These are phyloP conservation scores for Drosophila lacicola DNA, from an alignment of 2,888 invertebrate species.

Conservation along the genomic window DNA sequence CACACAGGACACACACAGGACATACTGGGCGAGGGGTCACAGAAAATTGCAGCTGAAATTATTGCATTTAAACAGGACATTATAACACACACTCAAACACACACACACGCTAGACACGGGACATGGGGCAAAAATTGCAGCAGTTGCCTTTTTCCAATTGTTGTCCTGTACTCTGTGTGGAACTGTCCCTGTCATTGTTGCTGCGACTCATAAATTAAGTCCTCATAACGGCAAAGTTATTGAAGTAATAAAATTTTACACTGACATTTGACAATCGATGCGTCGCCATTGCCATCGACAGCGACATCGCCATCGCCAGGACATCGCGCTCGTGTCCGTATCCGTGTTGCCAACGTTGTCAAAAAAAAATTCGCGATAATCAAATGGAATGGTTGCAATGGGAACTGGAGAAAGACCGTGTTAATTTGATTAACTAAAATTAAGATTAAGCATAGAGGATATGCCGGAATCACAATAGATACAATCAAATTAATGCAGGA, in stretches of 20 bases:
- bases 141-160: constrained; percentile 71
- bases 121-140: constrained; percentile 69
- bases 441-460: not conserved
- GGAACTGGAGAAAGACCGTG: not conserved
- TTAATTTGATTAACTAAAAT: constrained; percentile 22
- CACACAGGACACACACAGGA: constrained; percentile 53
- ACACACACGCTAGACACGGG: constrained; percentile 19
- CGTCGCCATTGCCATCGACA: constrained; percentile 56
- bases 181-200: constrained; percentile 61
- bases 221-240: constrained; percentile 84
- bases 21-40: constrained; percentile 11
- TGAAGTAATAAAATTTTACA: constrained; percentile 84
- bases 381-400: constrained; percentile 23
- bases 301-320: constrained; percentile 26
- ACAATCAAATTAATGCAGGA: no score
- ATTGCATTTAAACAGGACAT: constrained; percentile 82
- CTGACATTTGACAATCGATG: constrained; percentile 84
- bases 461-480: not conserved
- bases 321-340: constrained; percentile 18
- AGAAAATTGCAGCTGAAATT: constrained; percentile 77
- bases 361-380: constrained; percentile 40
- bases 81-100: constrained; percentile 62
- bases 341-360: constrained; percentile 24
- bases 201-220: constrained; percentile 84
- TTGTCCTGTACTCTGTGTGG: constrained; percentile 49